phyloP scores from a whole-genome alignment of 2,888 invertebrate species.

The Biston betularia region DNA sequence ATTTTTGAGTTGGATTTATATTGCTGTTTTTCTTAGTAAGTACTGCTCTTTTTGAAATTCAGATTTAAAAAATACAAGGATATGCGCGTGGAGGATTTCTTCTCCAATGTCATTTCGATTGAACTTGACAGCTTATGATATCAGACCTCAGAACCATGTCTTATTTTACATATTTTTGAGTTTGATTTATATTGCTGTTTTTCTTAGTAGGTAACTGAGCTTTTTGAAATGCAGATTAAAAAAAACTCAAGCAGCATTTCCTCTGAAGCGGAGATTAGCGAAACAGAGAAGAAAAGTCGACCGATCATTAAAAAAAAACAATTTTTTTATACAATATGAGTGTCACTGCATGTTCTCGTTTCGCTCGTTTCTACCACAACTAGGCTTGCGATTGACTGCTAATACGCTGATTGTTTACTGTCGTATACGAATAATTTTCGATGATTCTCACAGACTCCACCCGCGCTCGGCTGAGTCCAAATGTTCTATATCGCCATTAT shows the following conservation, averaged over 20 bases:
- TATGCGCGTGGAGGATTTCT: background rate
- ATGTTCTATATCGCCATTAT: slow-evolving; percentile 93
- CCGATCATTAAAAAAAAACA: no score
- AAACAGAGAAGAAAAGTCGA: no score
- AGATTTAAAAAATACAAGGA: no score
- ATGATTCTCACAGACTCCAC: slow-evolving; percentile 87
- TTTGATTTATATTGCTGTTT: background rate
- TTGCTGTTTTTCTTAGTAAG: background rate
- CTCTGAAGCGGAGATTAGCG: no score
- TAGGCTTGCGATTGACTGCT: background rate
- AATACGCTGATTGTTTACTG: background rate
- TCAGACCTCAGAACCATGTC: background rate
- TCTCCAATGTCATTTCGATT: background rate
- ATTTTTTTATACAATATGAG: no score
- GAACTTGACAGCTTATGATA: background rate
- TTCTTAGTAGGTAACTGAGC: background rate
- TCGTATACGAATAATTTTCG: background rate
- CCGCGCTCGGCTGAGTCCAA: slow-evolving; percentile 96
- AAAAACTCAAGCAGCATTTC: no score
- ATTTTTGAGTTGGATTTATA: background rate
- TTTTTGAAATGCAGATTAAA: no score
- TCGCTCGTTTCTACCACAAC: background rate
- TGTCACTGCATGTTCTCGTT: no score
- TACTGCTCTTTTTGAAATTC: background rate
- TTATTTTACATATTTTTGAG: background rate